Percentiles rank a stretch among this genome's conserved stretches.
These are phyloP conservation scores for Caradrina kadenii DNA, from an alignment of 2,888 invertebrate genomes.

Conservation along the genomic window DNA sequence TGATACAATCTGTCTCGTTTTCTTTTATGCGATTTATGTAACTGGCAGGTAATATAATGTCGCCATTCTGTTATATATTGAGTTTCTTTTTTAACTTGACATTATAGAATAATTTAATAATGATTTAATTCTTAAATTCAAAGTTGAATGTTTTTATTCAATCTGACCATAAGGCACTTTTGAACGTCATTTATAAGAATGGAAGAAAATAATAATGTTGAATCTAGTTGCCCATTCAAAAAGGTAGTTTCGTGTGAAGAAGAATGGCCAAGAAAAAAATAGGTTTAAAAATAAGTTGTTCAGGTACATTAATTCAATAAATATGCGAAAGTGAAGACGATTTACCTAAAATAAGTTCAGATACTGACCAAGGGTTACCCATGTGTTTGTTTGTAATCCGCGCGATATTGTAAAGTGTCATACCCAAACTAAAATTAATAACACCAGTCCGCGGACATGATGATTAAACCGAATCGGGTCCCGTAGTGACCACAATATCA, in stretches of 20 bases:
- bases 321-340: too few relatives aligned
- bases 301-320: too few relatives aligned
- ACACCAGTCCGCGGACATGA: slow-evolving; percentile 18
- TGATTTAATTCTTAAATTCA: background rate
- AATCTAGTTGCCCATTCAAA: too few relatives aligned
- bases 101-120: background rate
- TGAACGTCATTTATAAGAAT: too few relatives aligned
- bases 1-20: slow-evolving; percentile 28
- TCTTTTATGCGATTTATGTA: slow-evolving; percentile 22
- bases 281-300: too few relatives aligned
- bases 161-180: too few relatives aligned
- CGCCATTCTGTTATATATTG: background rate
- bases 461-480: slow-evolving; percentile 44
- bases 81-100: background rate
- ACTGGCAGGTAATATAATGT: slow-evolving; percentile 35
- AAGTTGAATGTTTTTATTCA: too few relatives aligned
- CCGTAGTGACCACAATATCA: slow-evolving; percentile 58
- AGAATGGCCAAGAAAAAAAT: too few relatives aligned
- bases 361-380: background rate
- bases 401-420: background rate
- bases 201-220: too few relatives aligned
- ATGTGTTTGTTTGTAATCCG: background rate
- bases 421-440: slow-evolving; percentile 34
- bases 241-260: too few relatives aligned
- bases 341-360: too few relatives aligned